Percentiles rank a stretch among this genome's conserved stretches.
phyloP scores from a whole-genome alignment of 2,113 vertebrate species.

The Microtus montanus region DNA sequence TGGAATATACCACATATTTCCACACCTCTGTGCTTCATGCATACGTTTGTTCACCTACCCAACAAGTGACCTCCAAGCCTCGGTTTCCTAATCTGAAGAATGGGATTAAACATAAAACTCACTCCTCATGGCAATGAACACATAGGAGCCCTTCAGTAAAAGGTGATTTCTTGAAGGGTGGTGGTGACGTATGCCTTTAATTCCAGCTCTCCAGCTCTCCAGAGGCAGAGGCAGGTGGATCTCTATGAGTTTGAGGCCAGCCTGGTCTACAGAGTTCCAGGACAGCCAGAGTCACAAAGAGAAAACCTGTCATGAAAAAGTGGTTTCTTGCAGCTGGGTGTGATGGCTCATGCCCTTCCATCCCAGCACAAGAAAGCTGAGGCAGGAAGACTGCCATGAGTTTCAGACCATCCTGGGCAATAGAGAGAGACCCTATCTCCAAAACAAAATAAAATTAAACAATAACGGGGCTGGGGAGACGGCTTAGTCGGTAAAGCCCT shows the following conservation, averaged over 20 bases:
- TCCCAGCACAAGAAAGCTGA: neutral
- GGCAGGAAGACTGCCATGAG: neutral
- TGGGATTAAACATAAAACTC: neutral
- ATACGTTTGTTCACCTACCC: neutral
- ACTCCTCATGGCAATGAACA: neutral
- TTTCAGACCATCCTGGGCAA: neutral
- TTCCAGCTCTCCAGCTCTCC: neutral
- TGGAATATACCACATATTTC: neutral
- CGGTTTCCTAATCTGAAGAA: constrained; percentile 8
- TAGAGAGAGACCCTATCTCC: neutral
- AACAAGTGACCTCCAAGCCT: neutral
- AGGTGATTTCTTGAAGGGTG: neutral
- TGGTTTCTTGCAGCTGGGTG: neutral
- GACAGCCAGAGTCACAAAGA: neutral
- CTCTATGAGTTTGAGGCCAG: neutral
- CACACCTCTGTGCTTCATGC: neutral
- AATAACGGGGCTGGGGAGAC: neutral
- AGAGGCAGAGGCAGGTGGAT: neutral
- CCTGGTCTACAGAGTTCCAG: neutral
- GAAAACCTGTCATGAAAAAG: neutral
- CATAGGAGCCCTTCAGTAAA: neutral
- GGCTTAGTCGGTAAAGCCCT: neutral
- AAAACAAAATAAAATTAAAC: neutral
- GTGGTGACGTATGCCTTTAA: neutral
- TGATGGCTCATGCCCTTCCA: neutral